Evolutionary conservation across 2,888 invertebrate species (phyloP), one percentile per base, ranked within the genome.

Genomic region (Biston stratarius): DNA sequence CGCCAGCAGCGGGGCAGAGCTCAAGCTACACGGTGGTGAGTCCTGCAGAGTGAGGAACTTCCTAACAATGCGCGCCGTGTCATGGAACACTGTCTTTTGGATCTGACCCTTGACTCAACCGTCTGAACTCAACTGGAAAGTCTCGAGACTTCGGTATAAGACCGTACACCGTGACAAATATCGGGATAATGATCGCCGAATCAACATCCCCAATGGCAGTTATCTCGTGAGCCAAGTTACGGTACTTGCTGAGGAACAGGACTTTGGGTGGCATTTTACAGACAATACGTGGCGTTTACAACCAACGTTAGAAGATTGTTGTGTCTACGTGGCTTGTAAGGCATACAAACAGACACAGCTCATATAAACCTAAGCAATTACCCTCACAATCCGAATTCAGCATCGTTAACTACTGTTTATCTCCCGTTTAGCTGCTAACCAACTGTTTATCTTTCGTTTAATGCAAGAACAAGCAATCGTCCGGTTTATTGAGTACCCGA

Each of bases 381-480:
- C 52, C 52, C 52, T 9, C 51, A 34, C 51, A 53, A 53, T 53
- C 52, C 34, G 36, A 44, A 66, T 56, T 56, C 14, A 56, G 45
- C 61, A 51, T 57, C 44, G 49, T 47, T 58, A 64, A 49, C 42
- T 38, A 47, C 40, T 58, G 61, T 52, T 67, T 63, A 67, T 67
- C 61, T 63, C 0, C 5, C 11, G 49, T 55, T 63, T 59, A 56
- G 48, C 55, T 44, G 53, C 33, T 40, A 40, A 53, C 53, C 53
- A 10, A 45, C 56, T 61, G 61, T 66, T 66, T 66, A 66, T 65
- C 59, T 61, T 8, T 3, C 11, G 59, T 44, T 63, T 59, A 59
- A 59, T 62, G 67, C 67, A 49, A 55, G 48, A 60, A 64, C 63
- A 63, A 64, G 56, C 63, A 45, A 60, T 64, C 38, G 60, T 6